Conservation (phyloP, 2,888 invertebrate genomes). For the Cosmorhoe ocellata region DNA sequence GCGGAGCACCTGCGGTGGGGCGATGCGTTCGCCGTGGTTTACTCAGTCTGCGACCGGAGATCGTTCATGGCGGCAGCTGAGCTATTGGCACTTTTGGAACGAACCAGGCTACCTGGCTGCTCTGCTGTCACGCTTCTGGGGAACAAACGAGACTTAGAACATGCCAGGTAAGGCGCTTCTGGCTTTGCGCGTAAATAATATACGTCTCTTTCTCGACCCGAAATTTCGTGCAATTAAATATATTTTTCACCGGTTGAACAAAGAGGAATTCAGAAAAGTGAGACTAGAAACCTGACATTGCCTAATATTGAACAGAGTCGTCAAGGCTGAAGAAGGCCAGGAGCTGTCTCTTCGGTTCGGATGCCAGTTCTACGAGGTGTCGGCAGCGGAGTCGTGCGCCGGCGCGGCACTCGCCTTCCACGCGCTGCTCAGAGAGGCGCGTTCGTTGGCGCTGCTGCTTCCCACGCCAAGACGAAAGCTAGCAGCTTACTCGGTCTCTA, state of each 20-base stretch:
- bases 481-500: slow-evolving; percentile 89
- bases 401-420: slow-evolving; percentile 92
- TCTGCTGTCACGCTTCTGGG: slow-evolving; percentile 90
- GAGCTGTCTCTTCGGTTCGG: slow-evolving; percentile 89
- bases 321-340: slow-evolving; percentile 90
- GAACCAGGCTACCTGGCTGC: slow-evolving; percentile 88
- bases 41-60: slow-evolving; percentile 89
- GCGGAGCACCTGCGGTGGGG: slow-evolving; percentile 91
- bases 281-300: neutral
- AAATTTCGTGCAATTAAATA: too few species aligned
- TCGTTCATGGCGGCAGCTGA: slow-evolving; percentile 90
- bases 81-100: slow-evolving; percentile 86
- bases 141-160: slow-evolving; percentile 91
- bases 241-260: too few species aligned
- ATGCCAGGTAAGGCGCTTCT: slow-evolving; percentile 84
- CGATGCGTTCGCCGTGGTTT: slow-evolving; percentile 91
- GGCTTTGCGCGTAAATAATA: too few species aligned
- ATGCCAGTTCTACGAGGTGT: slow-evolving; percentile 93
- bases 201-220: too few species aligned
- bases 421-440: slow-evolving; percentile 88
- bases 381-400: slow-evolving; percentile 91
- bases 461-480: slow-evolving; percentile 87
- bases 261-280: neutral
- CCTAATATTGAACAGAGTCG: slow-evolving; percentile 80
- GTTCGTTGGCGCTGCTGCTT: slow-evolving; percentile 87